Evolutionary conservation across 2,113 vertebrate genomes (phyloP).

Genomic region (Cyphomyrus discorhynchus): DNA sequence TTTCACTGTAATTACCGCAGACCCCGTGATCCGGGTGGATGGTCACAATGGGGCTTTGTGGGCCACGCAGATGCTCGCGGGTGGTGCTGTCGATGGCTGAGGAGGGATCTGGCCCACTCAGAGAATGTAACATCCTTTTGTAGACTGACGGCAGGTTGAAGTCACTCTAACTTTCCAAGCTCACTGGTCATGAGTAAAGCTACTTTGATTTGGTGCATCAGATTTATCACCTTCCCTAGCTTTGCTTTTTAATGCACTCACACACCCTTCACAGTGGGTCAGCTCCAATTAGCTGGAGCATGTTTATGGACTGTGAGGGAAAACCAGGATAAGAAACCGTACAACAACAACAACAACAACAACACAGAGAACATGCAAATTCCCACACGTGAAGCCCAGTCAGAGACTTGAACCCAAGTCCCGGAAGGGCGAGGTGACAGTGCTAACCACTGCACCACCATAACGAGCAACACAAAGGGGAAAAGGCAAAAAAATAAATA

Average conservation of each 20-base stretch:
- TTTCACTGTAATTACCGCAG: conserved; percentile 41
- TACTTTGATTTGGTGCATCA: not conserved
- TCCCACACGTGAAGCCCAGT: no score
- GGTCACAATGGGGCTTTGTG: conserved; percentile 38
- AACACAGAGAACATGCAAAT: no score
- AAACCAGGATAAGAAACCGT: no score
- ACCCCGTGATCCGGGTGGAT: conserved; percentile 36
- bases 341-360: no score
- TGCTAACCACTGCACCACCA: no score
- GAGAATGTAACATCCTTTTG: not conserved
- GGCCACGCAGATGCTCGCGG: not conserved
- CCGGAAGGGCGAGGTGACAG: no score
- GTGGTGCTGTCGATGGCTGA: not conserved
- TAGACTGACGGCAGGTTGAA: not conserved
- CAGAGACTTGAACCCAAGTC: no score
- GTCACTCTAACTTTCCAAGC: not conserved
- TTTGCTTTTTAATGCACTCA: not conserved
- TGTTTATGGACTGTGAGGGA: no score
- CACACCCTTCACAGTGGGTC: no score
- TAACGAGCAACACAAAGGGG: no score
- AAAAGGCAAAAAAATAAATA: not conserved
- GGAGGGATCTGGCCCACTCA: not conserved
- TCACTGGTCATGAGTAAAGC: not conserved
- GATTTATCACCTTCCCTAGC: not conserved
- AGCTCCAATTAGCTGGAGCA: no score